Evolutionary conservation across 2,888 invertebrate genomes (phyloP).

Genomic region (Drosophila merina): DNA sequence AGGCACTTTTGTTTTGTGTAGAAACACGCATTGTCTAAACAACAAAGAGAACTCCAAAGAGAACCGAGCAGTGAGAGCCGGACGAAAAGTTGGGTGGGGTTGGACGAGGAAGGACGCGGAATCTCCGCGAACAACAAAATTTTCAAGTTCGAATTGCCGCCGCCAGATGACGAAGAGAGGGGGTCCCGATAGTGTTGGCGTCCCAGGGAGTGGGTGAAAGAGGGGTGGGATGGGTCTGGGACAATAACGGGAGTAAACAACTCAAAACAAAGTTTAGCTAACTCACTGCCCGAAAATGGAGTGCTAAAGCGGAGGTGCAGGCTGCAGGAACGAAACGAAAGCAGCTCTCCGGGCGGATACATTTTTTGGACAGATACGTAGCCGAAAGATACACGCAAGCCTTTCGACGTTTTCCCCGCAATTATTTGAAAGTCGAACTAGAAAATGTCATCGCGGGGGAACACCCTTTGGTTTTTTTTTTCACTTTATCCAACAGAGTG

Average conservation of each 20-base stretch:
- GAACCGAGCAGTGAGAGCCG: conserved; percentile 15
- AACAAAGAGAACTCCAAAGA: conserved; percentile 22
- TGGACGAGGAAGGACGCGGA: conserved; percentile 32
- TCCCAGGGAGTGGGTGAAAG: background rate
- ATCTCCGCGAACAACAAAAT: conserved; percentile 62
- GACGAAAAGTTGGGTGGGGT: conserved; percentile 10
- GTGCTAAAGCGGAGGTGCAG: conserved; percentile 1
- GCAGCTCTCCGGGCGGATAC: background rate
- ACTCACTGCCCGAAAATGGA: background rate
- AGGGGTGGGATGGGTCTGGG: background rate
- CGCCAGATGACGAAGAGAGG: conserved; percentile 54
- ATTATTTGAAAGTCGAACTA: background rate
- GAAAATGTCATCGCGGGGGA: too few species aligned
- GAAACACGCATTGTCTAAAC: conserved; percentile 71
- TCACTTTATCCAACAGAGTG: background rate
- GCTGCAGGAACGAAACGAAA: background rate
- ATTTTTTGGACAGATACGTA: background rate
- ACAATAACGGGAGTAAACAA: conserved; percentile 27
- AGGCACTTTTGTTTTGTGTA: conserved; percentile 48
- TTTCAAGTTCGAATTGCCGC: conserved; percentile 76
- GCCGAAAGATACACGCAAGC: background rate
- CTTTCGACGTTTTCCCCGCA: background rate
- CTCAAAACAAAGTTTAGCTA: conserved; percentile 14
- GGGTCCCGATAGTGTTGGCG: conserved; percentile 5
- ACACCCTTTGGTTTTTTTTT: too few species aligned